phyloP scores from a whole-genome alignment of 2,113 vertebrate genomes.

The Lasiurus borealis region DNA sequence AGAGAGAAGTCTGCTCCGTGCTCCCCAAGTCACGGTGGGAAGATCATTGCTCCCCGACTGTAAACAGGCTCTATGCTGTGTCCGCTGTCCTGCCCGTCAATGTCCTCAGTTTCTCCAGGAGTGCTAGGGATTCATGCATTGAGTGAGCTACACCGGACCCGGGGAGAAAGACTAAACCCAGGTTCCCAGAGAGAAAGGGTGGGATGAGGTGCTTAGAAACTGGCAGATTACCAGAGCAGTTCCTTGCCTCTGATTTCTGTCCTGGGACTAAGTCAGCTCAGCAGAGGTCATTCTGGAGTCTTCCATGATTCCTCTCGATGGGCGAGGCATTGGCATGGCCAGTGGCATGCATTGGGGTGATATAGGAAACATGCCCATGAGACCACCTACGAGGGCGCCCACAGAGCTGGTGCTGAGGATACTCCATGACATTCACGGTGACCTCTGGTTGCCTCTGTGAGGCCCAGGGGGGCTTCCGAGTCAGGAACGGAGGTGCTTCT shows the following conservation, averaged over 20 bases:
- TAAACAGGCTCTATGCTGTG: too few relatives aligned
- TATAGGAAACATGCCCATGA: neutral
- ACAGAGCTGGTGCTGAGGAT: neutral
- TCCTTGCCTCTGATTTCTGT: neutral
- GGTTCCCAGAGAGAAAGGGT: neutral
- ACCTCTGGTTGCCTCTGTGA: neutral
- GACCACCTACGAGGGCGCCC: neutral
- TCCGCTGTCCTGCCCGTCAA: neutral
- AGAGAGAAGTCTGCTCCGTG: neutral
- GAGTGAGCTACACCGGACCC: neutral
- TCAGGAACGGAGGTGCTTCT: neutral
- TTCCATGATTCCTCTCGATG: neutral
- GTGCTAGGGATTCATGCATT: neutral
- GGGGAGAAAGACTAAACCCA: neutral
- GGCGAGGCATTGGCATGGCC: neutral
- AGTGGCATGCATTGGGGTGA: neutral
- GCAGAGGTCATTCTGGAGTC: neutral
- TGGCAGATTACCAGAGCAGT: neutral
- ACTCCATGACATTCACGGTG: neutral
- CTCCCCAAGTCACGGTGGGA: accelerated
- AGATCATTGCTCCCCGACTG: neutral
- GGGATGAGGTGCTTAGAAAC: neutral
- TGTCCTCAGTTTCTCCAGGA: neutral
- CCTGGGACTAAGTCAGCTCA: neutral
- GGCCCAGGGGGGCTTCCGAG: accelerated